phyloP scores from a whole-genome alignment of 2,888 invertebrate species.

The Hecatera dysodea region DNA sequence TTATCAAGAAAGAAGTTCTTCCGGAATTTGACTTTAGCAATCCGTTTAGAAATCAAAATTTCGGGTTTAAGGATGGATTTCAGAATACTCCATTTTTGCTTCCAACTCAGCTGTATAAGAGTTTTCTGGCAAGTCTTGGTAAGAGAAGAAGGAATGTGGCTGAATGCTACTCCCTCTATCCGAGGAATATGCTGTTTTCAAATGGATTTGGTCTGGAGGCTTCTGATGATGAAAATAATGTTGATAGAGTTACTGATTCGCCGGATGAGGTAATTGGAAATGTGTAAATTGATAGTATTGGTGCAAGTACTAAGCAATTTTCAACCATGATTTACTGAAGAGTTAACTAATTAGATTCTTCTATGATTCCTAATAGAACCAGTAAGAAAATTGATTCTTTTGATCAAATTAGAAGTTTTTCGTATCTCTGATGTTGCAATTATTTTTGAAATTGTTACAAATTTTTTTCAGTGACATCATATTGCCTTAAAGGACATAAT shows the following conservation, averaged over 20 bases:
- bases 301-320: not conserved
- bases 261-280: conserved; percentile 87
- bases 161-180: conserved; percentile 87
- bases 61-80: conserved; percentile 84
- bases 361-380: too few species aligned
- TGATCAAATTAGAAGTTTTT: not conserved
- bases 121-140: conserved; percentile 92
- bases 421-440: too few species aligned
- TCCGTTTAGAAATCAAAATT: conserved; percentile 85
- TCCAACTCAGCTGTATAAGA: conserved; percentile 95
- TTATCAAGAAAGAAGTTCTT: conserved; percentile 89
- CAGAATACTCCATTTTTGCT: conserved; percentile 91
- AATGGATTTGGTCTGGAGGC: conserved; percentile 84
- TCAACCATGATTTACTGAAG: not conserved
- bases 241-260: conserved; percentile 84
- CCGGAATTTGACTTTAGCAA: conserved; percentile 87
- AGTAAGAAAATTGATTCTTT: not conserved
- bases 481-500: too few species aligned
- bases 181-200: conserved; percentile 91
- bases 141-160: conserved; percentile 87
- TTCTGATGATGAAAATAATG: conserved; percentile 86
- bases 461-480: too few species aligned
- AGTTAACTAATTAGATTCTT: not conserved
- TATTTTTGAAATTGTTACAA: too few species aligned
- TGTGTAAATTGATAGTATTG: too few species aligned